Percentiles rank a stretch among this genome's conserved stretches.
Evolutionary conservation across 2,797 vertebrate genomes (phyloP).

Genomic region (Catamblyrhynchus diadema): DNA sequence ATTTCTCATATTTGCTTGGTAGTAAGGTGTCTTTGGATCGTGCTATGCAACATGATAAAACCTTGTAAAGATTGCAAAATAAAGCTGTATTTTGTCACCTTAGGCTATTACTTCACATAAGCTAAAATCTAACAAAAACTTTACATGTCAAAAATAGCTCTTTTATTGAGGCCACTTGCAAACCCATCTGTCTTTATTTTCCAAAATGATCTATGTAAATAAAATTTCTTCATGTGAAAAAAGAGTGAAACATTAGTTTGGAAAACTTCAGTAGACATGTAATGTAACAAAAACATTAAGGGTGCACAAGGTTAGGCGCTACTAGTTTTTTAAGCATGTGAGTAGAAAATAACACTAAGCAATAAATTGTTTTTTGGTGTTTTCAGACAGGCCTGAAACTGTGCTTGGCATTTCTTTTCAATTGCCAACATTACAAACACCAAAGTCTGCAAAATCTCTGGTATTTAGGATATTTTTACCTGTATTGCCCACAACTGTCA

Average conservation of each 20-base stretch:
- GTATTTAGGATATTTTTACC: background rate
- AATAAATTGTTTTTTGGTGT: background rate
- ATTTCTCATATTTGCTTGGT: background rate
- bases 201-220: background rate
- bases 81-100: background rate
- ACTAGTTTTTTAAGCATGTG: background rate
- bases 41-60: background rate
- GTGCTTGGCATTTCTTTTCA: background rate
- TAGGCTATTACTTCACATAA: background rate
- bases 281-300: background rate
- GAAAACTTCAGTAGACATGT: background rate
- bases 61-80: background rate
- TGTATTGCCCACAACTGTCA: background rate
- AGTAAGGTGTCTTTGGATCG: background rate
- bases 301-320: background rate
- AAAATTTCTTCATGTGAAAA: background rate
- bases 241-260: background rate
- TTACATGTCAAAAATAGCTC: background rate
- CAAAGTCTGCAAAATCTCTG: background rate
- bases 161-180: background rate
- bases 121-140: background rate
- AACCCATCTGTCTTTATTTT: background rate
- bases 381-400: background rate
- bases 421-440: background rate
- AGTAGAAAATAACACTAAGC: background rate